A percentile compares a stretch with the other conserved stretches of the same genome.
Evolutionary conservation across 2,888 invertebrate species (phyloP).

Genomic region (Andrena minutula): DNA sequence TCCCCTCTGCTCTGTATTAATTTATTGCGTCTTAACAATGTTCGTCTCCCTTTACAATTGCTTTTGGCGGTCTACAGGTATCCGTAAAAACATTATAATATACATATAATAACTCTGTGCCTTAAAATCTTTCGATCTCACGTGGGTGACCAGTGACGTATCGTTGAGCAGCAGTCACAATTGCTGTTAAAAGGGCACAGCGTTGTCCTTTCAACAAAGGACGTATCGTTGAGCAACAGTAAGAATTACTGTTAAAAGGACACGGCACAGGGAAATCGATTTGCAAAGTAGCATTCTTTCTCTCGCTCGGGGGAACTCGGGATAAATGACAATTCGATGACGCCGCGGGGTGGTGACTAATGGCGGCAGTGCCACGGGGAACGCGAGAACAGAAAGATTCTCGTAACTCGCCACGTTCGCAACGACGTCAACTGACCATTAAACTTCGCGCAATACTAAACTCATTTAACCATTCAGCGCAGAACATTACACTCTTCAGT

Average conservation of each 20-base stretch:
- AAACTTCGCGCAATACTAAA: no score
- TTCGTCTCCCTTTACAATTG: slow-evolving; percentile 42
- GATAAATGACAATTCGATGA: slow-evolving; percentile 16
- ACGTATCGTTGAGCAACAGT: slow-evolving; percentile 63
- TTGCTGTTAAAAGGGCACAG: slow-evolving; percentile 13
- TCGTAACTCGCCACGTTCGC: background rate
- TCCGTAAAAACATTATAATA: slow-evolving; percentile 68
- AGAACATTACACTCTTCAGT: no score
- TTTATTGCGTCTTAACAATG: slow-evolving; percentile 63
- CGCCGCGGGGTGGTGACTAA: background rate
- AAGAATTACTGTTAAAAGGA: slow-evolving; percentile 18
- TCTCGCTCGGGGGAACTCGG: background rate
- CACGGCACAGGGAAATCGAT: slow-evolving; percentile 6
- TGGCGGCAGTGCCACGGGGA: slow-evolving; percentile 8
- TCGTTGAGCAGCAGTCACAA: slow-evolving; percentile 58
- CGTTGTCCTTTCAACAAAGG: background rate
- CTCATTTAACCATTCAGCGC: no score
- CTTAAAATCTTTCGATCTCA: slow-evolving; percentile 39
- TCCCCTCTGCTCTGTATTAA: slow-evolving; percentile 26
- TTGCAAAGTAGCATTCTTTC: background rate
- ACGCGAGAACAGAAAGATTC: slow-evolving; percentile 16
- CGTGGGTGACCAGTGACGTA: slow-evolving; percentile 37
- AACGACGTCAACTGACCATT: no score
- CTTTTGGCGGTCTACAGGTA: slow-evolving; percentile 45
- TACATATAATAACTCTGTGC: slow-evolving; percentile 57